Evolutionary conservation across 2,797 vertebrate genomes (phyloP).

Genomic region (Mus caroli): DNA sequence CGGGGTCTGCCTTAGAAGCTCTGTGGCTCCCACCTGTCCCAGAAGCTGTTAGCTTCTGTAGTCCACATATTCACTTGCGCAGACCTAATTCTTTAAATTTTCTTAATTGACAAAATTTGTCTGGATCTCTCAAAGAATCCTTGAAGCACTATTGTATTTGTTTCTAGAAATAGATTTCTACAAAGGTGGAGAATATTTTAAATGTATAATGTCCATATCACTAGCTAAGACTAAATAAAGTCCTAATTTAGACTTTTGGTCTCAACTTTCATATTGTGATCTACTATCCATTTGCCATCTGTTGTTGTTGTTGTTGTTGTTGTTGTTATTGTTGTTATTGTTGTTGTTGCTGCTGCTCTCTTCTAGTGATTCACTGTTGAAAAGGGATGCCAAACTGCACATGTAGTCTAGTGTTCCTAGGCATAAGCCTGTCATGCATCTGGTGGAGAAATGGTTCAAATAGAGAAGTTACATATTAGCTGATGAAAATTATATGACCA

Average conservation of each 20-base stretch:
- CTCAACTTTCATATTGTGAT: background rate
- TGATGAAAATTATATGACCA: background rate
- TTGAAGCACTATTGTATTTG: background rate
- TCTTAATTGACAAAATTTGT: background rate
- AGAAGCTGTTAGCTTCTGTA: no score
- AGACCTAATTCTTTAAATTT: constrained; percentile 13
- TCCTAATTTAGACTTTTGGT: background rate
- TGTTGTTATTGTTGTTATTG: background rate
- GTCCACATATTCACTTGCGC: no score
- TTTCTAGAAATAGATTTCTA: background rate
- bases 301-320: no score
- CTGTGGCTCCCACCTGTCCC: no score
- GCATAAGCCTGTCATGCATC: no score
- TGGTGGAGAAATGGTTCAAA: background rate
- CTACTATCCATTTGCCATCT: background rate
- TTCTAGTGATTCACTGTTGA: background rate
- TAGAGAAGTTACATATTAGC: background rate
- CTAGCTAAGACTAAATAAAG: background rate
- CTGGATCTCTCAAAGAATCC: background rate
- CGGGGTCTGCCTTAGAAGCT: no score
- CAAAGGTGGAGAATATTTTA: background rate
- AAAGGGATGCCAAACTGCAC: background rate
- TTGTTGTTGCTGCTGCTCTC: background rate
- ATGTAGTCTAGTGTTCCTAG: background rate
- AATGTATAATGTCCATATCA: background rate